A percentile compares a stretch with the other conserved stretches of the same genome.
phyloP scores from a whole-genome alignment of 2,888 invertebrate species.

The Neoascia interrupta region DNA sequence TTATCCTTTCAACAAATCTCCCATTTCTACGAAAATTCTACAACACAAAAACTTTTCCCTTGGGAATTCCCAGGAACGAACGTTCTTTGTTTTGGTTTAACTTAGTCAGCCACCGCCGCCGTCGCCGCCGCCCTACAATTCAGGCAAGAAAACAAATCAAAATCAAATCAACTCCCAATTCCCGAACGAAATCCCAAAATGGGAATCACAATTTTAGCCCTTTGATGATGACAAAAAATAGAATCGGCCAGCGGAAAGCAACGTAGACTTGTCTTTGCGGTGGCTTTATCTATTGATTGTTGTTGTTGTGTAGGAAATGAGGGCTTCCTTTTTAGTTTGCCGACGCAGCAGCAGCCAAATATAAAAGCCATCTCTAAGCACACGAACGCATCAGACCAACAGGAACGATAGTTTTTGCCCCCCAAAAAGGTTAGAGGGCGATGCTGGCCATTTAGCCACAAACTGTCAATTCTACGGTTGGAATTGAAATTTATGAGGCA shows the following conservation, averaged over 20 bases:
- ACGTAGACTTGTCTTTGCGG: constrained; percentile 13
- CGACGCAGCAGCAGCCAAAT: constrained; percentile 32
- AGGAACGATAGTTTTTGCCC: constrained; percentile 21
- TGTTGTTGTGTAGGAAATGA: background rate
- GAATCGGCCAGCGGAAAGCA: constrained; percentile 20
- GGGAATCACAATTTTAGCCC: constrained; percentile 41
- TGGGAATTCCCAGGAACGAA: constrained; percentile 47
- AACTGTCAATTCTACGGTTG: constrained; percentile 32
- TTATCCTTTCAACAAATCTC: constrained; percentile 65
- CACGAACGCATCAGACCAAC: constrained; percentile 7
- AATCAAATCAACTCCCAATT: constrained; percentile 46
- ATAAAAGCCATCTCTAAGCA: constrained; percentile 38
- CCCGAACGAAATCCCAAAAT: constrained; percentile 13
- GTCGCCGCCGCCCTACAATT: constrained; percentile 25
- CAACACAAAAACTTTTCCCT: constrained; percentile 10
- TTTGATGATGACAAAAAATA: constrained; percentile 57
- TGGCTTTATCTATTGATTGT: background rate
- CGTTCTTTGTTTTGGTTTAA: constrained; percentile 38
- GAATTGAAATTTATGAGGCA: constrained; percentile 48
- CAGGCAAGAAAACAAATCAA: constrained; percentile 50
- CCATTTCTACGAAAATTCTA: constrained; percentile 49
- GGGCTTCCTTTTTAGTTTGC: constrained; percentile 49
- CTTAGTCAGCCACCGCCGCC: constrained; percentile 14
- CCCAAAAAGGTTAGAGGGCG: constrained; percentile 5
- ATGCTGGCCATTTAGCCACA: constrained; percentile 16